Base-by-base conservation (phyloP, 2,888 invertebrate genomes). In the Hylaea fasciaria region DNA sequence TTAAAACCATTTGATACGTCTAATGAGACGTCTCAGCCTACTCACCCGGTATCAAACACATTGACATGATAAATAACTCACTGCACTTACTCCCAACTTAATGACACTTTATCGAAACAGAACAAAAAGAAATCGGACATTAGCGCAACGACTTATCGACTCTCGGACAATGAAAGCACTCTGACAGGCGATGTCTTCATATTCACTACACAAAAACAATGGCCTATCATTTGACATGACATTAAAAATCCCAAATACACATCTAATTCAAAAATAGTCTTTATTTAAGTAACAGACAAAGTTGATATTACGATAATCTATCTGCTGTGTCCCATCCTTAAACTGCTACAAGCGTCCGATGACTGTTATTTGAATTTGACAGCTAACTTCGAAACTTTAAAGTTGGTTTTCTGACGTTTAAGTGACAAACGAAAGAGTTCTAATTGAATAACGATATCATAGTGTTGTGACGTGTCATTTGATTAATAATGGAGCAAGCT, bases 381-480 rank as follows among this genome's bases (percentile, higher is more conserved):
- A 57, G 62, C 53, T 73, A 52, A 11, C 0, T 0, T 0, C 0
- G 0, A 1, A 2, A 0, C 0, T 0, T 50, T 70, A 70, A 50
- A 53, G 70, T 72, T 62, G 0, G n/a, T 52, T 65, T 75, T 80
- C 2, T 2, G 32, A 8, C 35, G 52, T 32, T 4, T 7, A 13
- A 14, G 9, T 8, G 28, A 35, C 37, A 68, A 80, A 82, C 79
- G 78, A 87, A 90, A 85, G 86, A 86, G 89, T 87, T 87, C 81
- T 86, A 86, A 87, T 86, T 86, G 86, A 88, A 85, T 87, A 85
- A 89, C 85, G 82, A 86, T 90, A 91, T 91, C 87, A 84, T 84
- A 85, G 85, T 91, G 91, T 91, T 91, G 84, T 92, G 92, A 91
- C 92, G 89, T 86, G 87, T 82, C 77, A 65, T 82, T 86, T 91